Percentiles rank a stretch among this genome's conserved stretches.
Evolutionary conservation across 2,797 vertebrate genomes (phyloP).

Genomic region (Macrochelys suwanniensis): DNA sequence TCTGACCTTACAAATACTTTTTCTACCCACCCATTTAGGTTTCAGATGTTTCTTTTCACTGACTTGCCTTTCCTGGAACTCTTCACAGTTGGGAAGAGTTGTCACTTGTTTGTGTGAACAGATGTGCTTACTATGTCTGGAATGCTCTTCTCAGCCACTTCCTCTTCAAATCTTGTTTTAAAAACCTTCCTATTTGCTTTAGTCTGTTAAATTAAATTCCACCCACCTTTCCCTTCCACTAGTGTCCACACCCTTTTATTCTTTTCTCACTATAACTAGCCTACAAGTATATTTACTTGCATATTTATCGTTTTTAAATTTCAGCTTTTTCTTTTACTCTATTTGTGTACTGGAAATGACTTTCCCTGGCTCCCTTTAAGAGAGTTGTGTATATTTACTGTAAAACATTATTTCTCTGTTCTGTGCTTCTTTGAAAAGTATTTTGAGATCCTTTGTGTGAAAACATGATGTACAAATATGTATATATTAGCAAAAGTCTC

Average conservation of each 20-base stretch:
- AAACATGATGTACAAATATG: neutral
- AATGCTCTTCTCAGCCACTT: neutral
- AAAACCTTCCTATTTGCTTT: neutral
- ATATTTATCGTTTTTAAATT: neutral
- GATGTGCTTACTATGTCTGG: neutral
- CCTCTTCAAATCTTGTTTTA: neutral
- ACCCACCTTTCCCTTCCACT: accelerated
- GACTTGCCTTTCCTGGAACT: neutral
- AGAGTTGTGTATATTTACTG: neutral
- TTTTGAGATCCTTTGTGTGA: neutral
- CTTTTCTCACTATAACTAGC: neutral
- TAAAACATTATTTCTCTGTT: neutral
- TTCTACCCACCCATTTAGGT: neutral
- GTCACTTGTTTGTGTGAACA: neutral
- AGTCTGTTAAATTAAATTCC: neutral
- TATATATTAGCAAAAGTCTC: neutral
- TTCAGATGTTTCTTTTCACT: neutral
- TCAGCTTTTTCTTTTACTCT: conserved; percentile 9
- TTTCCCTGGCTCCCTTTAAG: neutral
- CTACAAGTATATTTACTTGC: neutral
- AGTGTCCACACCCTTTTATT: neutral
- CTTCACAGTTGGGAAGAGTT: neutral
- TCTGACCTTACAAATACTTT: neutral
- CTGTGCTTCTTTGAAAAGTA: neutral
- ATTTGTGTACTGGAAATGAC: neutral